Evolutionary conservation across 2,113 vertebrate species (phyloP).

Genomic region (Plestiodon gilberti): DNA sequence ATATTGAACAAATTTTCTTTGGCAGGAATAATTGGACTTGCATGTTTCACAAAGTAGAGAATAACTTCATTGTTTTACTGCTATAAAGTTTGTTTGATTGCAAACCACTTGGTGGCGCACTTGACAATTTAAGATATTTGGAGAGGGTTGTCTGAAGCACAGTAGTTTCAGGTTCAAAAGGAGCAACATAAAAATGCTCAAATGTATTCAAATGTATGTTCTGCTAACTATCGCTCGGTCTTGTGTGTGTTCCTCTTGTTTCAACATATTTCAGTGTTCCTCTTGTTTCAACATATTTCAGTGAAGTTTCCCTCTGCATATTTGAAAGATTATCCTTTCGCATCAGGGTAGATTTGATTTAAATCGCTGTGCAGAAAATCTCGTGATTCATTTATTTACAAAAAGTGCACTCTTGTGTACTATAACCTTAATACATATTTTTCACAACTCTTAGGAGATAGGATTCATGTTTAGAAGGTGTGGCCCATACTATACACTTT

Average conservation of each 20-base stretch:
- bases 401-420: no score
- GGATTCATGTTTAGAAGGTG: no score
- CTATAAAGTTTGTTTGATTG: background rate
- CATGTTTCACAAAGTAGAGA: background rate
- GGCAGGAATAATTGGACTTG: background rate
- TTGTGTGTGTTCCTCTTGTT: no score
- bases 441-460: no score
- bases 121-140: background rate
- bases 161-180: fast-evolving
- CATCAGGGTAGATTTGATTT: no score
- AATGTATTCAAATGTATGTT: background rate
- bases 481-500: no score
- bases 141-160: background rate
- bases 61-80: background rate
- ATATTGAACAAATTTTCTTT: background rate
- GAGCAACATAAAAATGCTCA: background rate
- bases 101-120: conserved; percentile 46
- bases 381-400: no score
- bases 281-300: background rate
- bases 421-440: no score
- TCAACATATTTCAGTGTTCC: no score
- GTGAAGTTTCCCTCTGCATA: background rate
- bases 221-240: no score
- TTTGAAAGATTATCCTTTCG: background rate
- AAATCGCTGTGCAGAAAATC: no score